Conservation (phyloP, 2,888 invertebrate species). For the Andrena praecox region DNA sequence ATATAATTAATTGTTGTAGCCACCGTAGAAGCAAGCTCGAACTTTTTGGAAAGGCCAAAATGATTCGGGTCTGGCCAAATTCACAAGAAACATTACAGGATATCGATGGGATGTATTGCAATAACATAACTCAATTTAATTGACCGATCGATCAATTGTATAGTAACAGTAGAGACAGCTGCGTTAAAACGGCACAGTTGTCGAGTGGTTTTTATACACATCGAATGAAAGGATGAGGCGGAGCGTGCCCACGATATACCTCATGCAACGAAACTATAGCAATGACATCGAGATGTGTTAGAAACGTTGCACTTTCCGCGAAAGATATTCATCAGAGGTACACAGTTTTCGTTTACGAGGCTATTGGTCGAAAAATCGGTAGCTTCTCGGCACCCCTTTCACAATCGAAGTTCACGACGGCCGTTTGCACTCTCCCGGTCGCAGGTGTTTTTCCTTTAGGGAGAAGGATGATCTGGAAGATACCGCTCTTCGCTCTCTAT, state of each 20-base stretch:
- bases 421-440: neutral
- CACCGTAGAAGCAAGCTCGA: neutral
- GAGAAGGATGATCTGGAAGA: constrained; percentile 28
- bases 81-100: neutral
- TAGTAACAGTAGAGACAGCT: neutral
- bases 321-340: constrained; percentile 39
- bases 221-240: constrained; percentile 24
- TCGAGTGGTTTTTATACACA: constrained; percentile 1
- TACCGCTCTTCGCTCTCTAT: constrained; percentile 38
- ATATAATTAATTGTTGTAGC: neutral
- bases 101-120: neutral
- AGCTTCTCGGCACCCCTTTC: constrained; percentile 23
- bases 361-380: constrained; percentile 30
- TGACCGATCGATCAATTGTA: constrained; percentile 26
- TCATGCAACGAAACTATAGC: constrained; percentile 12
- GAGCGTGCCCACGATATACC: neutral
- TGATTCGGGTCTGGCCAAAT: neutral
- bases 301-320: constrained; percentile 39
- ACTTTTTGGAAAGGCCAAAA: neutral
- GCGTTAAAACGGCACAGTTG: constrained; percentile 43
- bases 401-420: neutral
- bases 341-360: constrained; percentile 11
- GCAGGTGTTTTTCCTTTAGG: neutral
- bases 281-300: constrained; percentile 38
- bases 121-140: constrained; percentile 14